Percentiles rank a stretch among this genome's conserved stretches.
phyloP scores from a whole-genome alignment of 2,888 invertebrate genomes.

The Auanema freiburgensis region DNA sequence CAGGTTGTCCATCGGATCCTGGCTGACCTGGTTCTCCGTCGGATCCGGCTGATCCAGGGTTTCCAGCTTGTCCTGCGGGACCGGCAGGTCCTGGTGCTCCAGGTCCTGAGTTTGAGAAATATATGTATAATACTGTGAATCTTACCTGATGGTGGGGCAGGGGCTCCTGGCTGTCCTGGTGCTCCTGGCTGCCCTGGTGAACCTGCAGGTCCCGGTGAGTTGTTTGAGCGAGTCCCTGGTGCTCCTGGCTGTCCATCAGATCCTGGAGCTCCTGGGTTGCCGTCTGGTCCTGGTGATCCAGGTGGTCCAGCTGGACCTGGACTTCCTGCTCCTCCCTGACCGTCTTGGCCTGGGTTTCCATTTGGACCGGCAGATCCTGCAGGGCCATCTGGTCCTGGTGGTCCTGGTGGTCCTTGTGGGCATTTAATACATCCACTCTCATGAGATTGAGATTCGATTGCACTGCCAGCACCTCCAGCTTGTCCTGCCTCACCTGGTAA shows the following conservation, averaged over 20 bases:
- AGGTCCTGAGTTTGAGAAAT: conserved; percentile 12
- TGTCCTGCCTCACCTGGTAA: conserved; percentile 46
- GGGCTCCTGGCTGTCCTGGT: neutral
- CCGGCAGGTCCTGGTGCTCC: conserved; percentile 44
- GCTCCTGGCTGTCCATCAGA: too few relatives aligned
- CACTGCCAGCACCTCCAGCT: conserved; percentile 22
- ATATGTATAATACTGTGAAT: neutral
- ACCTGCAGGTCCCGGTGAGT: too few relatives aligned
- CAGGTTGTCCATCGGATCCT: conserved; percentile 6
- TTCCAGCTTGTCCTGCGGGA: conserved; percentile 37
- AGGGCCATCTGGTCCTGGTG: conserved; percentile 46
- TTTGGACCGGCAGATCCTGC: conserved; percentile 34
- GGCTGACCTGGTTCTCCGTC: conserved; percentile 32
- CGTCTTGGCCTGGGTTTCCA: conserved; percentile 23
- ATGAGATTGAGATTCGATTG: conserved; percentile 11
- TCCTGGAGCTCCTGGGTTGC: conserved; percentile 24
- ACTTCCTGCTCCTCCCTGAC: conserved; percentile 41
- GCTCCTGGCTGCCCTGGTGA: neutral
- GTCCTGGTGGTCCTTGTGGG: conserved; percentile 50
- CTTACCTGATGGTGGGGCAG: neutral
- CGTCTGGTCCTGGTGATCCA: conserved; percentile 28
- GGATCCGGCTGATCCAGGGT: conserved; percentile 41
- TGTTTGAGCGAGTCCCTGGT: too few relatives aligned
- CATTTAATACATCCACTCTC: conserved; percentile 56
- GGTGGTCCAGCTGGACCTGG: conserved; percentile 27